Percentiles rank a stretch among this genome's conserved stretches.
phyloP scores from a whole-genome alignment of 2,888 invertebrate genomes.

The Stenurella melanura region DNA sequence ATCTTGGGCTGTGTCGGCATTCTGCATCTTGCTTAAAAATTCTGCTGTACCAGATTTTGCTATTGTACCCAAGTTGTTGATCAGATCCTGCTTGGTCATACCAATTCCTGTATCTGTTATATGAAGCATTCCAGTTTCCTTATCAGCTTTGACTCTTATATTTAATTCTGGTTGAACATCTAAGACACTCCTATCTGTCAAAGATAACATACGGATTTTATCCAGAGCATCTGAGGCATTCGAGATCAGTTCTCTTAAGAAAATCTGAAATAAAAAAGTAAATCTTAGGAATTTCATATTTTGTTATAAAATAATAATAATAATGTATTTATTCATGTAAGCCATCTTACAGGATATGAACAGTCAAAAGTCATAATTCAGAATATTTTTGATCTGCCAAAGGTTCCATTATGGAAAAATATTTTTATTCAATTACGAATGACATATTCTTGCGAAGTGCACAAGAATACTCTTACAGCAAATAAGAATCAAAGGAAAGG shows the following conservation, averaged over 20 bases:
- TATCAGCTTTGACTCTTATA: conserved; percentile 95
- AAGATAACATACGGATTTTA: conserved; percentile 94
- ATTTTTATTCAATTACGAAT: too few species aligned
- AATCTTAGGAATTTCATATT: background rate
- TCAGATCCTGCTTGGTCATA: conserved; percentile 95
- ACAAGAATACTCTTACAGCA: too few species aligned
- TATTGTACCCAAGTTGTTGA: conserved; percentile 90
- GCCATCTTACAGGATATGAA: too few species aligned
- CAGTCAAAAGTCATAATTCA: too few species aligned
- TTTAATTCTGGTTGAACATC: conserved; percentile 87
- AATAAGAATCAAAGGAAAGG: too few species aligned
- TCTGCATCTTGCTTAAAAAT: conserved; percentile 94
- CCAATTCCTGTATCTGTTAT: conserved; percentile 98
- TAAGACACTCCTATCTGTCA: conserved; percentile 90
- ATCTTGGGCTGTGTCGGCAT: conserved; percentile 80
- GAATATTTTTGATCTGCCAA: background rate
- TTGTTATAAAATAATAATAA: too few species aligned
- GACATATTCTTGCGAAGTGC: too few species aligned
- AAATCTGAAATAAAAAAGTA: conserved; percentile 80
- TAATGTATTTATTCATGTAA: too few species aligned
- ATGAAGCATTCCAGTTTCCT: conserved; percentile 92
- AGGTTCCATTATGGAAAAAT: too few species aligned
- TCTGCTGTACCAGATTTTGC: conserved; percentile 96
- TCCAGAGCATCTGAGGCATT: conserved; percentile 99
- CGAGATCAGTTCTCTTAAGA: conserved; percentile 97